A percentile compares a stretch with the other conserved stretches of the same genome.
Evolutionary conservation across 2,888 invertebrate genomes (phyloP).

Genomic region (Pherbina coryleti): DNA sequence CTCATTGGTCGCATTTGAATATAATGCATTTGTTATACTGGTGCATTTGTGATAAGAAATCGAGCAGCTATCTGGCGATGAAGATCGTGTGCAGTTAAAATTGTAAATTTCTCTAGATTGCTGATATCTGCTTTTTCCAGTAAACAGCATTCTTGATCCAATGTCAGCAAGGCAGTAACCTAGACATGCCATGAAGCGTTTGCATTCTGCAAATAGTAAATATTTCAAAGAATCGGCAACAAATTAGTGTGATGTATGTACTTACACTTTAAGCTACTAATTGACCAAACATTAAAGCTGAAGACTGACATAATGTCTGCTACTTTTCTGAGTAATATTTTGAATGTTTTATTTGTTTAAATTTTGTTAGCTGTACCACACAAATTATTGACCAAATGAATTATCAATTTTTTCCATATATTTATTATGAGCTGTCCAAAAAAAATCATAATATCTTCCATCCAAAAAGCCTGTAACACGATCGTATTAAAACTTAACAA

Average conservation of each 20-base stretch:
- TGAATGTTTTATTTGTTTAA: not conserved
- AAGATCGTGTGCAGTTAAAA: not conserved
- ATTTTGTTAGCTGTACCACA: not conserved
- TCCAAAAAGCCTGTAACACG: no score
- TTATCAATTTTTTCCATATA: no score
- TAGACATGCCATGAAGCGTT: not conserved
- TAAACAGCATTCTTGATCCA: not conserved
- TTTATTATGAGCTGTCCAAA: no score
- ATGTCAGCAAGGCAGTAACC: not conserved
- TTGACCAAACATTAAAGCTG: not conserved
- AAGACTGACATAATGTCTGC: not conserved
- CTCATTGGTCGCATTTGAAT: not conserved
- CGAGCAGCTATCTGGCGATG: not conserved
- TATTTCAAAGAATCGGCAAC: not conserved
- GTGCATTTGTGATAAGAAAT: constrained; percentile 27
- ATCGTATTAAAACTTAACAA: no score
- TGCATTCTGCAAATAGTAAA: not conserved
- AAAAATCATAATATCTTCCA: no score
- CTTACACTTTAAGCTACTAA: not conserved
- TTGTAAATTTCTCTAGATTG: no score
- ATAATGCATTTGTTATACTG: constrained; percentile 19
- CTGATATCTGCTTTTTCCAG: no score
- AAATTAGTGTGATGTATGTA: not conserved
- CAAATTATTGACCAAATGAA: no score
- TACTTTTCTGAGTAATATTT: not conserved